A percentile compares a stretch with the other conserved stretches of the same genome.
These are phyloP conservation scores for Clarias fuscus DNA, from an alignment of 2,797 vertebrate genomes.

Conservation along the genomic window DNA sequence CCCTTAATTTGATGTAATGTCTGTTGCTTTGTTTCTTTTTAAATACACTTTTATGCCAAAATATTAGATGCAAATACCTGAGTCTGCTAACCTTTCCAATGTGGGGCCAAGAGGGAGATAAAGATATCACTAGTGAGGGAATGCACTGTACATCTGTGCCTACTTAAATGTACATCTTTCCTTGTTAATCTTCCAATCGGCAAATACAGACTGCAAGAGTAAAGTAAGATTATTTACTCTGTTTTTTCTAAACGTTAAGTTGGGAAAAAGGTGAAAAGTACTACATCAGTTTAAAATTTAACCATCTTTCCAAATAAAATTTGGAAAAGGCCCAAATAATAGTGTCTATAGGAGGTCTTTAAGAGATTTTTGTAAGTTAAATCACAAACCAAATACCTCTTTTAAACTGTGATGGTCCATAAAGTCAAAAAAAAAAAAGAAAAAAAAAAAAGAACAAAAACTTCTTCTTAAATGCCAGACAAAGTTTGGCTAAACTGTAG, in stretches of 20 bases:
- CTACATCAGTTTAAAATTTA: not conserved
- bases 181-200: conserved; percentile 7
- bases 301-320: not conserved
- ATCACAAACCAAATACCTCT: not conserved
- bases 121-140: conserved; percentile 18
- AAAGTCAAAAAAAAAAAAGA: not conserved
- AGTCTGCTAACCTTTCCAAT: conserved; percentile 18
- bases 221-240: not conserved
- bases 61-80: conserved; percentile 32
- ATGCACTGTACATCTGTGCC: conserved; percentile 24
- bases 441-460: not conserved
- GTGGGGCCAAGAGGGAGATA: conserved; percentile 32
- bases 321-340: not conserved
- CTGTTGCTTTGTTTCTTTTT: not conserved
- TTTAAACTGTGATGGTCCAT: conserved; percentile 6
- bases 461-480: conserved; percentile 3
- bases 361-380: not conserved
- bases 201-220: not conserved
- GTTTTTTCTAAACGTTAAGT: not conserved
- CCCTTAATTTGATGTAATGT: not conserved
- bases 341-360: not conserved
- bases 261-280: not conserved
- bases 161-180: conserved; percentile 31
- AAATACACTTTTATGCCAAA: conserved; percentile 26
- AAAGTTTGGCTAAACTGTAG: conserved; percentile 18